These are phyloP conservation scores for Drosophila diplacantha DNA, from an alignment of 2,888 invertebrate genomes.

Conservation along the genomic window DNA sequence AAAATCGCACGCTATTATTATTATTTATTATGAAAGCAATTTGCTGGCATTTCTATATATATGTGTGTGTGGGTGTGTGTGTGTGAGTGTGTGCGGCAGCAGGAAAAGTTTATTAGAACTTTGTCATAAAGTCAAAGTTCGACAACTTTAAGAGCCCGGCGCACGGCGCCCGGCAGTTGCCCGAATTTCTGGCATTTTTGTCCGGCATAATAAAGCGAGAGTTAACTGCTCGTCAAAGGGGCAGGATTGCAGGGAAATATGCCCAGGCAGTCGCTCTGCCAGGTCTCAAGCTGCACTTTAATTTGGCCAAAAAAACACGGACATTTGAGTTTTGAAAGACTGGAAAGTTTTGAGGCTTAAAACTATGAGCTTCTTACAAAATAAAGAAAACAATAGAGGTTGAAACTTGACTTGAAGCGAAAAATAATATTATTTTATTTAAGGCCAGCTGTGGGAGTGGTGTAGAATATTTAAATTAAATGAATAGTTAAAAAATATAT, in stretches of 20 bases:
- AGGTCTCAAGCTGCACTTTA: not conserved
- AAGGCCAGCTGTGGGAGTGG: not conserved
- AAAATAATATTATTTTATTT: not conserved
- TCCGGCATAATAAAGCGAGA: conserved; percentile 8
- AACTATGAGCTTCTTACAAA: not conserved
- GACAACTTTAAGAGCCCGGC: conserved; percentile 49
- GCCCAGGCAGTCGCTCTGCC: not conserved
- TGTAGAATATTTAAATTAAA: not conserved
- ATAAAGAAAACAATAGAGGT: not conserved
- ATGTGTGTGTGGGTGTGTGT: conserved; percentile 5
- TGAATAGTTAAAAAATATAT: too few species aligned
- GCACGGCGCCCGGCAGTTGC: conserved; percentile 3
- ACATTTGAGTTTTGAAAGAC: not conserved
- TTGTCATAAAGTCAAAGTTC: conserved; percentile 53
- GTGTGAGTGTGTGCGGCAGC: conserved; percentile 8
- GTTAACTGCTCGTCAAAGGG: conserved; percentile 9
- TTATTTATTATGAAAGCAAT: conserved; percentile 72
- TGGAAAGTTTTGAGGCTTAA: not conserved
- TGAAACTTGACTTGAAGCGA: not conserved
- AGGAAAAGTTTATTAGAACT: conserved; percentile 57
- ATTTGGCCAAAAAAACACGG: not conserved
- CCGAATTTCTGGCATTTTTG: conserved; percentile 24
- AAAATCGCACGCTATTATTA: conserved; percentile 72
- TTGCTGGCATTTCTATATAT: conserved; percentile 50
- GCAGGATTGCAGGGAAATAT: not conserved